phyloP scores from a whole-genome alignment of 1,140 invertebrate species.

The Physella acuta region DNA sequence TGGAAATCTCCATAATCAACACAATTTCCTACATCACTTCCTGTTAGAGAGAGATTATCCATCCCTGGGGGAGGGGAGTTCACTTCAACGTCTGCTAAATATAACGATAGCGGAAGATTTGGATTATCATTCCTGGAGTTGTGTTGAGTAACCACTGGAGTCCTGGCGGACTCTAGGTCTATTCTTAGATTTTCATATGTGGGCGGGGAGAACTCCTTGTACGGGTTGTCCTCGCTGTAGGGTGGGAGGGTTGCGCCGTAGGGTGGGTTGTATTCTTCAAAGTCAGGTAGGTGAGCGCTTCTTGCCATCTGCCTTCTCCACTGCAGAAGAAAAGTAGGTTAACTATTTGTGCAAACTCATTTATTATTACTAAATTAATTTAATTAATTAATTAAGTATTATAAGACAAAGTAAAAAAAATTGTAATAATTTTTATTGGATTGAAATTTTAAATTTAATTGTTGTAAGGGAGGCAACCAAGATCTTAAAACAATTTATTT shows the following conservation, averaged over 20 bases:
- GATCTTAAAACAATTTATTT: too few species aligned
- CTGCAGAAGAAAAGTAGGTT: constrained; percentile 21
- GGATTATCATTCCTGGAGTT: too few species aligned
- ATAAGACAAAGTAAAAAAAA: neutral
- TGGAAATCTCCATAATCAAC: too few species aligned
- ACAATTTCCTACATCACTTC: too few species aligned
- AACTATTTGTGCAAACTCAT: neutral
- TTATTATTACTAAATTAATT: neutral
- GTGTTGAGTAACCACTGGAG: neutral
- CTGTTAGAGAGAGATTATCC: too few species aligned
- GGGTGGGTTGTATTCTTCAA: constrained; percentile 43
- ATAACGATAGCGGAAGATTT: too few species aligned
- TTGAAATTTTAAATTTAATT: neutral
- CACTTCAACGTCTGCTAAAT: too few species aligned
- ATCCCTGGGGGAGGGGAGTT: too few species aligned
- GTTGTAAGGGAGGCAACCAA: too few species aligned
- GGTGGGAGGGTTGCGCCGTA: constrained; percentile 46
- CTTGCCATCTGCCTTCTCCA: constrained; percentile 18
- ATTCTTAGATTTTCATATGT: constrained; percentile 41
- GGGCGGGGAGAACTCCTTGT: constrained; percentile 42
- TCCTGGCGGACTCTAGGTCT: neutral
- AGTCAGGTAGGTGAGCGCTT: constrained; percentile 30
- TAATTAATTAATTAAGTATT: neutral
- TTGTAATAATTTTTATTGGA: neutral
- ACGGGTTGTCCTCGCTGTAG: constrained; percentile 39